Conservation (phyloP, 2,113 vertebrate genomes). For the Raja brachyura region DNA sequence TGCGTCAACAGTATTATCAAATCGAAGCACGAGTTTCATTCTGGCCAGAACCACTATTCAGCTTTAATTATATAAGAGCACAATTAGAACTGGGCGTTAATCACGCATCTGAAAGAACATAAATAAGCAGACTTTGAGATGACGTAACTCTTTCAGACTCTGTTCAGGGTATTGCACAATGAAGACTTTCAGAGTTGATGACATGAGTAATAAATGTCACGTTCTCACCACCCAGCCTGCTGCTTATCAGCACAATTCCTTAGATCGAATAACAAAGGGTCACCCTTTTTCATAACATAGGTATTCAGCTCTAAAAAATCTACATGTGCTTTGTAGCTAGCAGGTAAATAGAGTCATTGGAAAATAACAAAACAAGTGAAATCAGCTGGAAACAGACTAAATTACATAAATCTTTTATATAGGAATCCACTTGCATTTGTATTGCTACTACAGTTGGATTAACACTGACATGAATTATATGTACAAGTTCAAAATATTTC, state of each 20-base stretch:
- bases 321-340: too few species aligned
- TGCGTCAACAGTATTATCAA: constrained; percentile 13
- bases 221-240: neutral
- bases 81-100: neutral
- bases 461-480: neutral
- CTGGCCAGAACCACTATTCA: neutral
- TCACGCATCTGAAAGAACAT: neutral
- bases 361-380: neutral
- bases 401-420: neutral
- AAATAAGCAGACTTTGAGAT: neutral
- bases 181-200: neutral
- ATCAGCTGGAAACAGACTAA: neutral
- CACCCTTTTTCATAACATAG: neutral
- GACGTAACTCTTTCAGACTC: neutral
- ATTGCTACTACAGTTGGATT: neutral
- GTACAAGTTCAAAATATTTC: too few species aligned
- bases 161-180: neutral
- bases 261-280: neutral
- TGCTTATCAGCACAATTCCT: neutral
- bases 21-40: neutral
- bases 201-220: neutral
- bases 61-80: neutral
- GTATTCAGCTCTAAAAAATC: neutral
- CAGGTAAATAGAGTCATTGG: neutral
- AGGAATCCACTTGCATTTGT: neutral